Conservation (phyloP, 2,797 vertebrate genomes). For the Allobates femoralis region DNA sequence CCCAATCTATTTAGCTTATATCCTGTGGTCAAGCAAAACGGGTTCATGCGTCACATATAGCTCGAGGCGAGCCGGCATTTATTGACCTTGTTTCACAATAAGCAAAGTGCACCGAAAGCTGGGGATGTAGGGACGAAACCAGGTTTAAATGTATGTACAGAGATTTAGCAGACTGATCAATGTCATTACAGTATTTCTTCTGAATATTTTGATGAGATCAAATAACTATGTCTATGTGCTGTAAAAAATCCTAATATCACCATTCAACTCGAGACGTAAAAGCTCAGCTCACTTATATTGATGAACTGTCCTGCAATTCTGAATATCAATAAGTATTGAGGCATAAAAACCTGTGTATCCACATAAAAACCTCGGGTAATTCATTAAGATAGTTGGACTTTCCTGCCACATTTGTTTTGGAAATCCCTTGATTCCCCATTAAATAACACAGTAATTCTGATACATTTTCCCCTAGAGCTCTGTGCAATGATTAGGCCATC, state of each 20-base stretch:
- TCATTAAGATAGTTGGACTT: too few relatives aligned
- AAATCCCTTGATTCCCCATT: too few relatives aligned
- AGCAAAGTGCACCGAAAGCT: constrained; percentile 32
- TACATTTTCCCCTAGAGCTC: too few relatives aligned
- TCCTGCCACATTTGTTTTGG: too few relatives aligned
- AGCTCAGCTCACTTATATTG: neutral
- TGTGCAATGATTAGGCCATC: too few relatives aligned
- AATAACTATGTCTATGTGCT: too few relatives aligned
- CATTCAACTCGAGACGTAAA: neutral
- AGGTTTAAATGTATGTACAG: neutral
- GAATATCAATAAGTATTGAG: neutral
- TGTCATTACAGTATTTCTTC: neutral
- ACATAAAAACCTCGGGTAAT: too few relatives aligned
- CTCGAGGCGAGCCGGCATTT: constrained; percentile 41
- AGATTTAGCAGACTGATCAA: neutral
- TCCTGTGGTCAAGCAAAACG: constrained; percentile 18
- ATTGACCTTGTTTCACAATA: constrained; percentile 58
- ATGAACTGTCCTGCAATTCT: neutral
- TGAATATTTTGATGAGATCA: too few relatives aligned
- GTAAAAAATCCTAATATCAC: neutral
- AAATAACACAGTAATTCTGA: too few relatives aligned
- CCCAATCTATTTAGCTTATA: constrained; percentile 34
- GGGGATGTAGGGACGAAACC: neutral
- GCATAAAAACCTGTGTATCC: too few relatives aligned
- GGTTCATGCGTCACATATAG: constrained; percentile 51